phyloP scores from a whole-genome alignment of 2,888 invertebrate genomes.

The Melanostoma scalare region DNA sequence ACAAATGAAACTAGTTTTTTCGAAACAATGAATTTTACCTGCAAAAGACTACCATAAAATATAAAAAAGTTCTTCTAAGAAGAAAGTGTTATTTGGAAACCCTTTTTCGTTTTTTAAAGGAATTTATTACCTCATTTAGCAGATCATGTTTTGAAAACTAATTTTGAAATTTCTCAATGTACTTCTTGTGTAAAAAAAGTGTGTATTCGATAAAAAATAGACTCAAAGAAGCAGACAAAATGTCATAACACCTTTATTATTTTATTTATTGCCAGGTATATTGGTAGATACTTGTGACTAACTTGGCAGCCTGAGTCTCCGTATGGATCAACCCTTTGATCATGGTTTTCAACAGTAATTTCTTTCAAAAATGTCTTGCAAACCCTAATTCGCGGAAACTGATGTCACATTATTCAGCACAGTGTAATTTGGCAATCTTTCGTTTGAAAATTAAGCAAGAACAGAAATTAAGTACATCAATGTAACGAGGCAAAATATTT shows the following conservation, averaged over 20 bases:
- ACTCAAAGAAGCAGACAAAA: background rate
- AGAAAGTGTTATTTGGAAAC: slow-evolving; percentile 35
- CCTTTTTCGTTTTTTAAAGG: slow-evolving; percentile 10
- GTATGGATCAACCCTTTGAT: slow-evolving; percentile 42
- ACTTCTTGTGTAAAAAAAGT: slow-evolving; percentile 14
- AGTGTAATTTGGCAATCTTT: slow-evolving; percentile 38
- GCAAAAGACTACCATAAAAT: background rate
- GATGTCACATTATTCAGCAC: slow-evolving; percentile 16
- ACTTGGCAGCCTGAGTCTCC: background rate
- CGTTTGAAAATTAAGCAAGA: slow-evolving; percentile 28
- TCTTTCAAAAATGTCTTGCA: too few relatives aligned
- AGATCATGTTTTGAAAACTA: too few relatives aligned
- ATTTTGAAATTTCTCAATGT: background rate
- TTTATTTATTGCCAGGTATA: background rate
- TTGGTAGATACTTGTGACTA: background rate
- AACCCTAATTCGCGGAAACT: slow-evolving; percentile 14
- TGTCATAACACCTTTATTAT: slow-evolving; percentile 13
- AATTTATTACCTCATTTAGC: background rate
- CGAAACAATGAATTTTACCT: background rate
- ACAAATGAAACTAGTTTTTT: too few relatives aligned
- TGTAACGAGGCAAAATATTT: too few relatives aligned
- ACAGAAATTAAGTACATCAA: too few relatives aligned
- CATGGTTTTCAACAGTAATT: slow-evolving; percentile 41
- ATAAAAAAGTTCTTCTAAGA: background rate
- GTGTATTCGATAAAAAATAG: slow-evolving; percentile 13